Evolutionary conservation across 2,113 vertebrate genomes (phyloP).

Genomic region (Lonchura striata): DNA sequence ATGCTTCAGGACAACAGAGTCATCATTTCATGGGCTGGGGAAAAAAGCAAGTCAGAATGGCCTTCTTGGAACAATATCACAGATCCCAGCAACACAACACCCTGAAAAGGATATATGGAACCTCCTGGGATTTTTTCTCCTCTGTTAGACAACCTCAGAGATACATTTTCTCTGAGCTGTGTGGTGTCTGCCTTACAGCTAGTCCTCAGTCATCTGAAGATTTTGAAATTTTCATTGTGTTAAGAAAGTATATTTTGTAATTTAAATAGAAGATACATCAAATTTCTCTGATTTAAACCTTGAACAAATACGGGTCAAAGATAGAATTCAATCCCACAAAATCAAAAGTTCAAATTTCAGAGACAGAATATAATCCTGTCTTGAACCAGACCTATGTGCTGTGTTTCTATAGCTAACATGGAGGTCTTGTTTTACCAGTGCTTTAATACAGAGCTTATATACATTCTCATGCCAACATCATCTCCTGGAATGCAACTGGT

Average conservation of each 20-base stretch:
- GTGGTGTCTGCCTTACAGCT: neutral
- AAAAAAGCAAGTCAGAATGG: neutral
- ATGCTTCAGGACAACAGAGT: neutral
- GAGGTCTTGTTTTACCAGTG: neutral
- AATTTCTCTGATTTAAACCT: neutral
- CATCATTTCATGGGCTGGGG: neutral
- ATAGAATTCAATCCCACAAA: neutral
- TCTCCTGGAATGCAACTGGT: constrained; percentile 22
- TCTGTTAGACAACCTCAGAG: neutral
- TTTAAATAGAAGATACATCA: neutral
- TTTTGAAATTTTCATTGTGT: neutral
- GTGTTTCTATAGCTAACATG: neutral
- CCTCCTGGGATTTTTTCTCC: neutral
- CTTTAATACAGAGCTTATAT: neutral
- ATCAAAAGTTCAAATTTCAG: neutral
- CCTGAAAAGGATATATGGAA: neutral
- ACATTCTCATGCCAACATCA: neutral
- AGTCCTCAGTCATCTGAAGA: neutral
- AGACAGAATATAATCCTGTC: neutral
- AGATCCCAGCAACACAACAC: neutral
- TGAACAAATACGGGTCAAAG: neutral
- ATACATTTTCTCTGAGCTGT: neutral
- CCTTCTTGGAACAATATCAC: neutral
- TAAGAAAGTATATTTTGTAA: neutral
- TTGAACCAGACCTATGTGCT: neutral